Base-by-base conservation (phyloP, 2,113 vertebrate species). In the Bambusicola thoracicus region DNA sequence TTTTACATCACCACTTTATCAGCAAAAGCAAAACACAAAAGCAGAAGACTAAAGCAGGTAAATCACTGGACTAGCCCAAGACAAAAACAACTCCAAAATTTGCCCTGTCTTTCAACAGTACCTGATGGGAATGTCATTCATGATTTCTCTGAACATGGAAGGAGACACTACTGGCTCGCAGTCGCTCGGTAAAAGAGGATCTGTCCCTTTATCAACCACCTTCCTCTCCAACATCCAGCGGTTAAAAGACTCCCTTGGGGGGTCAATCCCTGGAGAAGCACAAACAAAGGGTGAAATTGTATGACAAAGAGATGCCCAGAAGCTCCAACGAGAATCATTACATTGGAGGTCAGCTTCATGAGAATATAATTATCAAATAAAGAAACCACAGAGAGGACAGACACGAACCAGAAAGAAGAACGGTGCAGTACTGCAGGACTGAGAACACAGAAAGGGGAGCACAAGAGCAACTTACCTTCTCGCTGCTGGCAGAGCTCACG, bases 81-180 rank as follows among this genome's bases (percentile, higher is more conserved):
- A 24, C 20, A 51, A 9, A 63, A 44, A 13, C 19, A 43, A 2
- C 8, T 27, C 58, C 70, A 49, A 11, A 6, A 29, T 16, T 21
- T 17, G 10, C 10, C 13, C 49, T 4, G 13, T 18, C n/a, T 43
- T 8, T 22, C 65, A 36, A 8, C 19, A 20, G 18, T 97, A 98
- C 99, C 99, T 99, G 98, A 99, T 99, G 86, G 99, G 99, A 97
- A 99, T 99, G 98, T 99, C 99, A 48, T 99, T 99, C 99, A 99
- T 99, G 96, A 99, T 99, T 97, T 99, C 99, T 87, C 99, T 98
- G 97, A 99, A 99, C 99, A 99, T 99, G 96, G 99, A 99, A 15
- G 99, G 98, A 13, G 99, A 99, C 56, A 99, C 98, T 22, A 99
- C 92, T 1, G 99, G 99, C 41, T 99, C 99, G 10, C 99, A 99